Base-by-base conservation (phyloP, 2,888 invertebrate genomes). In the Rhagium mordax region DNA sequence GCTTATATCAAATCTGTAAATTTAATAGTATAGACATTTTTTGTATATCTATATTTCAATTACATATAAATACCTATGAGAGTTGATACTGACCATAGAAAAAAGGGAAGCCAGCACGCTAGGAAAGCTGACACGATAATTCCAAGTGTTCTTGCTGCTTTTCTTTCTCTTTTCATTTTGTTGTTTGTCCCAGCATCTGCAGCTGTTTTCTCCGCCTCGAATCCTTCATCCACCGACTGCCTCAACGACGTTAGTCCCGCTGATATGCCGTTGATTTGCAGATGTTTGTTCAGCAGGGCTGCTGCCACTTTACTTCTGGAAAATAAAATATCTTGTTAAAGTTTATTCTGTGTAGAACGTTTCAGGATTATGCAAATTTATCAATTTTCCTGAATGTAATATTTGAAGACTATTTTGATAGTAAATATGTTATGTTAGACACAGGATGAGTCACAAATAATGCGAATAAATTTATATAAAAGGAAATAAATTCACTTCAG, bases 81-180 rank as follows among this genome's bases (percentile, higher is more conserved):
- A 29, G 29, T 16, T 20, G 41, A 47, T 57, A 67, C 91, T 89
- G 88, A 95, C 97, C 98, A 98, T 72, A 96, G 90, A 88, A 98
- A 98, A 90, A 98, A 98, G 4, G 98, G 98, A 78, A 97, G 90
- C 97, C 98, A 98, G 88, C 98, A 98, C 6, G 97, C 92, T 74
- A 98, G 89, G 88, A 98, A 98, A 0, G 96, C 97, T 33, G 97
- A 97, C 94, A 98, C 98, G 85, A 98, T 98, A 85, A 98, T 97
- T 70, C 98, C 98, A 53, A 98, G 91, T 10, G 98, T 98, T 84
- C 97, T 92, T 1, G 98, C 98, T 0, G 98, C 97, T 86, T 96
- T 96, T 74, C 96, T 89, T 87, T 96, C 96, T 66, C 96, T 89
- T 86, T 95, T 93, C 96, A 96, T 96, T 88, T 96, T 96, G 87